phyloP scores from a whole-genome alignment of 2,888 invertebrate genomes.

The Prosapia bicincta region DNA sequence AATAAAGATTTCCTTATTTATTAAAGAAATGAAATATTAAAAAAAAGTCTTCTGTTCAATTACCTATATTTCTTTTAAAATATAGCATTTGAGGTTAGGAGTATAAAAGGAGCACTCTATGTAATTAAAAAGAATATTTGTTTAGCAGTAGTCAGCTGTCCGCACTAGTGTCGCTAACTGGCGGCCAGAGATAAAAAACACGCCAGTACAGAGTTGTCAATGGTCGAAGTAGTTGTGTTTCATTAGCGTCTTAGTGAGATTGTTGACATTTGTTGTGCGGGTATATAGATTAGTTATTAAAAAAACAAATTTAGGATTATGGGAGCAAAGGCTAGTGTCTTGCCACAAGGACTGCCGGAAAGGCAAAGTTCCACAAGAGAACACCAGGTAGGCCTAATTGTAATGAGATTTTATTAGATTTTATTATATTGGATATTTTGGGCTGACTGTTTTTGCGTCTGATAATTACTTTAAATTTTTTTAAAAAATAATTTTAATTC shows the following conservation, averaged over 20 bases:
- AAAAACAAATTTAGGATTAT: slow-evolving; percentile 9
- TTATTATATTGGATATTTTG: no score
- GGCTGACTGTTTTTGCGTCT: no score
- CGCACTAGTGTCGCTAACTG: neutral
- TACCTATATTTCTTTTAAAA: no score
- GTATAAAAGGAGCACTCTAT: neutral
- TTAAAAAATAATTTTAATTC: no score
- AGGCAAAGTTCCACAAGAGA: slow-evolving; percentile 25
- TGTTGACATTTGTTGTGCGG: neutral
- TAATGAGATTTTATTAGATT: no score
- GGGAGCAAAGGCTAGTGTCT: slow-evolving; percentile 30
- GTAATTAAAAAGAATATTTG: neutral
- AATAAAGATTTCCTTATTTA: no score
- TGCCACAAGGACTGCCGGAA: slow-evolving; percentile 26
- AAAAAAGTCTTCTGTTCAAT: no score
- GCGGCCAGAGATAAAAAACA: neutral
- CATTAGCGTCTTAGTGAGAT: neutral
- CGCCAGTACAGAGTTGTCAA: neutral
- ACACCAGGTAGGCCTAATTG: slow-evolving; percentile 20
- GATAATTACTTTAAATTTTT: no score
- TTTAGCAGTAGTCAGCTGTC: neutral
- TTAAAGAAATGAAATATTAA: no score
- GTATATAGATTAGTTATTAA: neutral
- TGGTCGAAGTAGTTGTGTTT: neutral
- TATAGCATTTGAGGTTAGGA: neutral